Evolutionary conservation across 1,140 invertebrate genomes (phyloP).

Genomic region (Lerema accius): DNA sequence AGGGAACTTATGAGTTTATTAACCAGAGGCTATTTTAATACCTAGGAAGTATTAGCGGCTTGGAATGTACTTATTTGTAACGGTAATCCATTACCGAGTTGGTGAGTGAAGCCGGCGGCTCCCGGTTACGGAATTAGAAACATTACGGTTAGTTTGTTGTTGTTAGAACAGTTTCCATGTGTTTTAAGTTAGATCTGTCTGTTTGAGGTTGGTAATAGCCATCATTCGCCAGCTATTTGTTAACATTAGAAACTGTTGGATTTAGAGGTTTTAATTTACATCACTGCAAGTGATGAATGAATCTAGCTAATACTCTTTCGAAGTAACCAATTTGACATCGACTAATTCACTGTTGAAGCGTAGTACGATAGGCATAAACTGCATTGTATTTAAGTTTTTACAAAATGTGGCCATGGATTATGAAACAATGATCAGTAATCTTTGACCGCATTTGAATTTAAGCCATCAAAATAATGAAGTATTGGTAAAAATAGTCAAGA

Average conservation of each 20-base stretch:
- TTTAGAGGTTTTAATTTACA: not conserved
- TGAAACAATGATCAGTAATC: no score
- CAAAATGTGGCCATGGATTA: no score
- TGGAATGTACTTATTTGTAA: not conserved
- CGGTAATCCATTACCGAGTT: constrained; percentile 1
- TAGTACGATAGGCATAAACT: no score
- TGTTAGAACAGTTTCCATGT: not conserved
- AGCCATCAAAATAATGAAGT: no score
- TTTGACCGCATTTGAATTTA: no score
- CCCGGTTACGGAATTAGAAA: not conserved
- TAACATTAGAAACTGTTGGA: not conserved
- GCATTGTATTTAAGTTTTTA: no score
- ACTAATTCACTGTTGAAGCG: no score
- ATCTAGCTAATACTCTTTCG: no score
- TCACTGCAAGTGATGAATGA: not conserved
- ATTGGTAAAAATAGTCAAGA: no score
- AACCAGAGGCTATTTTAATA: not conserved
- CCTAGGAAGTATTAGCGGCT: not conserved
- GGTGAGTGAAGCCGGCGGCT: constrained; percentile 1
- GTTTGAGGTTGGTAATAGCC: not conserved
- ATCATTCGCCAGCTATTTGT: not conserved
- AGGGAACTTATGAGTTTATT: not conserved
- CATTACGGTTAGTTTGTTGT: constrained; percentile 4
- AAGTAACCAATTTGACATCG: no score
- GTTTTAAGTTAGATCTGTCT: not conserved